Base-by-base conservation (phyloP, 2,888 invertebrate species). In the Plebejus anna region DNA sequence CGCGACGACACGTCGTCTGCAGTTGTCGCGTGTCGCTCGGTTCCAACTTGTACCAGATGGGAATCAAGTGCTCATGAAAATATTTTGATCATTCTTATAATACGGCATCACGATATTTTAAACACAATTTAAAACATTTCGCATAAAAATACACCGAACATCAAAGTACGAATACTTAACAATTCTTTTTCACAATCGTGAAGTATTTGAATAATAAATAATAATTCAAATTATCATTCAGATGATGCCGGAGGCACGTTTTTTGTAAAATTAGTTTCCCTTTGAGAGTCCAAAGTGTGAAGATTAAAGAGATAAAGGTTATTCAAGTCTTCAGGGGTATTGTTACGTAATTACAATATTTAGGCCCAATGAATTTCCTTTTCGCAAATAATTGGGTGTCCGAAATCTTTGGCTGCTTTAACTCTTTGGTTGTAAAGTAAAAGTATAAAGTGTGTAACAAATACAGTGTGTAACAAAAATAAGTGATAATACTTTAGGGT, bases 181-280 rank as follows among this genome's bases (percentile, higher is more conserved):
- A 71, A 38, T 42, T 71, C 71, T 71, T 71, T 71, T 42, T 66
- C 66, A 36, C 66, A 66, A 36, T 66, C 66, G 71, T 16, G n/a
- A 16, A 71, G 42, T 42, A 42, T 71, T 71, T 71, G 71, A 71
- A 42, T 71, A 71, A 71, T 71, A 71, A 71, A 71, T 71, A 71
- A 42, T 71, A 42, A 42, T 16, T 71, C 42, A n/a, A 71, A 42
- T 42, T 38, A 71, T 71, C 71, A 72, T 72, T 42, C 22, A 47
- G 28, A 22, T 22, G 47, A 42, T 47, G 47, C 38, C n/a, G 42
- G 38, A 11, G 71, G 47, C 4, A 4, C 51, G 51, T 72, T 72
- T 76, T 76, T 76, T 71, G 55, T 32, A 70, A 70, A 76, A 76
- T 76, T 76, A 76, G 57, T 76, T 76, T 42, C 55, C 28, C 76